A percentile compares a stretch with the other conserved stretches of the same genome.
Conservation (phyloP, 2,797 vertebrate species). For the Lithobates sylvaticus region DNA sequence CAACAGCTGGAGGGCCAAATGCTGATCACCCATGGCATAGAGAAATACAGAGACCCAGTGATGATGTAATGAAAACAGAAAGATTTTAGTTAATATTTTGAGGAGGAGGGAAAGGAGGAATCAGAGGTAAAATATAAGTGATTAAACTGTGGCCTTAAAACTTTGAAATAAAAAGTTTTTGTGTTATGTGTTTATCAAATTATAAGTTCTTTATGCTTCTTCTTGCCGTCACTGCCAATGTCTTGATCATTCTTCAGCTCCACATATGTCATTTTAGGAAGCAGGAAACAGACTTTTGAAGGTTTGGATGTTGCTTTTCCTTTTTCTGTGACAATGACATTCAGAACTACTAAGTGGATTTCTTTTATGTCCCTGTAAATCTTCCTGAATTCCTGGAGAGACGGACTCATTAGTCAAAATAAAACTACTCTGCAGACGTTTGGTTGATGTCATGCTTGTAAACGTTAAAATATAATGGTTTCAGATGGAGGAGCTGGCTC, state of each 20-base stretch:
- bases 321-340: slow-evolving; percentile 22
- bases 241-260: neutral
- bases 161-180: too few species aligned
- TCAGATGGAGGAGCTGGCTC: neutral
- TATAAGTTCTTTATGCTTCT: neutral
- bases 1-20: too few species aligned
- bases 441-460: neutral
- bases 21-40: too few species aligned
- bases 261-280: neutral
- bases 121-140: too few species aligned
- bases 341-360: slow-evolving; percentile 12
- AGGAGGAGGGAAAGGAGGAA: too few species aligned
- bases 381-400: slow-evolving; percentile 13
- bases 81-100: too few species aligned
- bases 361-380: slow-evolving; percentile 35
- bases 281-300: slow-evolving; percentile 19
- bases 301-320: neutral
- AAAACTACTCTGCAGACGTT: neutral
- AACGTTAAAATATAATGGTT: neutral
- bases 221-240: neutral
- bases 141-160: too few species aligned
- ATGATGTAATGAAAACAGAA: too few species aligned
- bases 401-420: slow-evolving; percentile 3
- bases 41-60: too few species aligned
- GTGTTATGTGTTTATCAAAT: neutral